Percentiles rank a stretch among this genome's conserved stretches.
phyloP scores from a whole-genome alignment of 1,140 invertebrate genomes.

The Drosophila subpulchrella region DNA sequence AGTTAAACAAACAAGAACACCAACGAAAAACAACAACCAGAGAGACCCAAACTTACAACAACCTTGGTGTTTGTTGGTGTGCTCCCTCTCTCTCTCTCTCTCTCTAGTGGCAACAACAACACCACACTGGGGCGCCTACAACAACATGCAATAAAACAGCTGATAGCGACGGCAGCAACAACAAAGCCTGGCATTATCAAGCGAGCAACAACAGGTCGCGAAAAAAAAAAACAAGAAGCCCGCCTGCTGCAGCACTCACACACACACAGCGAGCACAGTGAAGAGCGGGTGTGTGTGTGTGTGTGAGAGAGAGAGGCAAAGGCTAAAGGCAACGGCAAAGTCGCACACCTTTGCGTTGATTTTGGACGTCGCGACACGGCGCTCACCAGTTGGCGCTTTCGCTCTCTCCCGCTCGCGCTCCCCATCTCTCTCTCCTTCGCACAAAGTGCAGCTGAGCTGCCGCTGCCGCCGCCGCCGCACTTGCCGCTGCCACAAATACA shows the following conservation, averaged over 20 bases:
- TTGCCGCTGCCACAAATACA: conserved; percentile 61
- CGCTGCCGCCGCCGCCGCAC: conserved; percentile 54
- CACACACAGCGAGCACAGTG: conserved; percentile 6
- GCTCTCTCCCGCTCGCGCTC: conserved; percentile 17
- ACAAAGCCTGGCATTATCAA: conserved; percentile 76
- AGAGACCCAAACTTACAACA: conserved; percentile 1
- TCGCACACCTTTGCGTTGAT: conserved; percentile 81
- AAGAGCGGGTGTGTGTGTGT: conserved; percentile 19
- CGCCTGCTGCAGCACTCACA: conserved; percentile 74
- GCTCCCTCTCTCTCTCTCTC: not conserved
- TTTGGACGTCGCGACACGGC: conserved; percentile 65
- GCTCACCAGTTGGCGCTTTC: conserved; percentile 37
- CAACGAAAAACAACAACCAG: not conserved
- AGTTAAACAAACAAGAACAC: not conserved
- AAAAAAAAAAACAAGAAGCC: conserved; percentile 69
- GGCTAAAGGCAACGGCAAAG: conserved; percentile 33
- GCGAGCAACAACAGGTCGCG: conserved; percentile 77
- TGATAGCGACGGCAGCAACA: conserved; percentile 69
- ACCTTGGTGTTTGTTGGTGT: not conserved
- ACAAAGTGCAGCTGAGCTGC: conserved; percentile 79
- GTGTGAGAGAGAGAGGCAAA: conserved; percentile 25
- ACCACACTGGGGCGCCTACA: conserved; percentile 30
- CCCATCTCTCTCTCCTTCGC: conserved; percentile 59
- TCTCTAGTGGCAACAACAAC: conserved; percentile 49
- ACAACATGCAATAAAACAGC: conserved; percentile 80